Evolutionary conservation across 2,888 invertebrate species (phyloP), one percentile per base, ranked within the genome.

Genomic region (Gisinianus flammeolus): DNA sequence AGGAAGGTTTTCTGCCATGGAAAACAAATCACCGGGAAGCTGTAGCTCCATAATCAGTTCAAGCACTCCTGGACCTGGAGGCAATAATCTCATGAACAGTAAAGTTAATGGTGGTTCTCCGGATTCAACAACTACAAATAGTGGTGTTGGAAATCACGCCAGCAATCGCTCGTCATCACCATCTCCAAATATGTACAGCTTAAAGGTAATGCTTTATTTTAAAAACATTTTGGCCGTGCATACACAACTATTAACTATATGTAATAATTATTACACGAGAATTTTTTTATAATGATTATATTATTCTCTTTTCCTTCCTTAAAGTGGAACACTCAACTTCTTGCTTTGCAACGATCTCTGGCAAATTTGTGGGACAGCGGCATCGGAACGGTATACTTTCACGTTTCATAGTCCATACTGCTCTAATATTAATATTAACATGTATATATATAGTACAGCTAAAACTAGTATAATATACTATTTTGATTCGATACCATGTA

Each of bases 341-440:
- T 84, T 22, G 82, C 83, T 35, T 72, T 85, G 30, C 84, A 84
- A 81, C 78, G 84, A 81, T 83, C 83, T 81, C 82, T 85, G 72
- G 83, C 83, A 76, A 85, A 83, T 80, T 80, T 85, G 78, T 85
- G 83, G 83, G 85, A 85, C 77, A 83, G 79, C 78, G 85, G 85
- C 79, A 83, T 85, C 79, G 85, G 85, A 78, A 83, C 83, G 5
- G 54, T 54, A 16, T n/a, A n/a, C 44, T 44, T 44, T 71, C 80
- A 81, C 79, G 4, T 16, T 54, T 8, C 54, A 8, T 5, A 8
- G 16, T 54, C 54, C 16, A 54, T 12, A 54, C 4, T 54, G 5
- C 4, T 16, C 44, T 44, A 44, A 10, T 44, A 44, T 44, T 44
- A n/a, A n/a, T n/a, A n/a, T n/a, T n/a, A n/a, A n/a, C n/a, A n/a